Conservation (phyloP, 2,113 vertebrate genomes). For the Hemicordylus capensis region DNA sequence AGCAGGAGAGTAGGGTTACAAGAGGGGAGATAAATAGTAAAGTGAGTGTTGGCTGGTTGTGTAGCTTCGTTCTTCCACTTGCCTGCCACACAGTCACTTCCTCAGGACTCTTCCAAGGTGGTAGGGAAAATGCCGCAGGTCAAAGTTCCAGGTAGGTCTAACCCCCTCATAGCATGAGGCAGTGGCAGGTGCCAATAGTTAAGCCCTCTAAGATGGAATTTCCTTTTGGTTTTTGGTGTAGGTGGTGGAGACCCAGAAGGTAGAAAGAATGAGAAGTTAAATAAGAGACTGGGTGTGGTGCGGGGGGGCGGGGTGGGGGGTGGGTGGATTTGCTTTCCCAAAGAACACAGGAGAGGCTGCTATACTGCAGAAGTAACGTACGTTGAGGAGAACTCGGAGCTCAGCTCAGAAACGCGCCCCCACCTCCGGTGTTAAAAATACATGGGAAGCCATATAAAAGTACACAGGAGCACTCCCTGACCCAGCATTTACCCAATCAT, state of each 20-base stretch:
- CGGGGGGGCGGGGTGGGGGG: no score
- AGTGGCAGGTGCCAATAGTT: neutral
- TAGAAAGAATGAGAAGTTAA: neutral
- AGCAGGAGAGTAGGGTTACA: conserved; percentile 68
- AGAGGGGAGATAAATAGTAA: conserved; percentile 50
- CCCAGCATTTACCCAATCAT: neutral
- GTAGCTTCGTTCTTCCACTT: conserved; percentile 40
- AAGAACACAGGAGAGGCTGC: no score
- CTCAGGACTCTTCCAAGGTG: conserved; percentile 15
- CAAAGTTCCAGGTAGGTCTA: conserved; percentile 83
- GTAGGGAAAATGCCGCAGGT: conserved; percentile 78
- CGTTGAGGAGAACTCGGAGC: neutral
- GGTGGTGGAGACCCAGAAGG: no score
- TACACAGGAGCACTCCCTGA: neutral
- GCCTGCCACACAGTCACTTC: conserved; percentile 1
- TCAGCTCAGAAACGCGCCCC: neutral
- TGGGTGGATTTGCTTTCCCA: no score
- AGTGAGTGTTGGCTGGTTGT: conserved; percentile 22
- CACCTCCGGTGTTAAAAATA: neutral
- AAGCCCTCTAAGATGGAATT: neutral
- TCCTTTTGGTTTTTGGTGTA: neutral
- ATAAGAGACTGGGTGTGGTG: no score
- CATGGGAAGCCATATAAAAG: neutral
- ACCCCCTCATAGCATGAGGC: neutral
- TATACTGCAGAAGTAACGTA: neutral